Percentiles rank a stretch among this genome's conserved stretches.
phyloP scores from a whole-genome alignment of 2,888 invertebrate species.

The Oxycera nigricornis region DNA sequence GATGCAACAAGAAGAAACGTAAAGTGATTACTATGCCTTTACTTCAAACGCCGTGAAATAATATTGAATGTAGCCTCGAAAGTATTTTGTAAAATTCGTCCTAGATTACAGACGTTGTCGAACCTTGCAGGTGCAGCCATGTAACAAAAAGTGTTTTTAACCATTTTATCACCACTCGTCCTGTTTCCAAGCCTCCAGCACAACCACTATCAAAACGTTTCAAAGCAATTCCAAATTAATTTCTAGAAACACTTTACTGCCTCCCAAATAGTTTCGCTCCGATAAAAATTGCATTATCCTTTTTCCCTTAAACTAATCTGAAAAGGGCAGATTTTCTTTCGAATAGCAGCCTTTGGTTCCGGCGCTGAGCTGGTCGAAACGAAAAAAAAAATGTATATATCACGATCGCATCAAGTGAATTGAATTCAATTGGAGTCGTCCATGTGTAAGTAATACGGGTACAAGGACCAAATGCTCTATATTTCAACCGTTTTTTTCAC shows the following conservation, averaged over 20 bases:
- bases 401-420: conserved; percentile 22
- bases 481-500: conserved; percentile 4
- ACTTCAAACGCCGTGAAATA: too few relatives aligned
- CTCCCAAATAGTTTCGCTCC: not conserved
- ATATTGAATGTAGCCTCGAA: too few relatives aligned
- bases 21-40: too few relatives aligned
- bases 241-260: conserved; percentile 1
- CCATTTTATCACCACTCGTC: too few relatives aligned
- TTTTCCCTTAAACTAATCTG: not conserved
- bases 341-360: not conserved
- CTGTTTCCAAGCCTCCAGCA: too few relatives aligned
- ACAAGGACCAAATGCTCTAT: conserved; percentile 2
- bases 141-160: too few relatives aligned
- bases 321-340: not conserved
- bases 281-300: conserved; percentile 8
- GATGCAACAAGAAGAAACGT: too few relatives aligned
- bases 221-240: not conserved
- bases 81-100: too few relatives aligned
- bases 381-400: conserved; percentile 2
- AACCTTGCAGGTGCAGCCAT: too few relatives aligned
- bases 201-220: too few relatives aligned
- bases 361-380: not conserved
- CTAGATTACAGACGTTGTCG: too few relatives aligned
- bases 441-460: conserved; percentile 24
- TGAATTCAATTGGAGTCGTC: not conserved